Base-by-base conservation (phyloP, 1,140 invertebrate species). In the Nebria ingens region DNA sequence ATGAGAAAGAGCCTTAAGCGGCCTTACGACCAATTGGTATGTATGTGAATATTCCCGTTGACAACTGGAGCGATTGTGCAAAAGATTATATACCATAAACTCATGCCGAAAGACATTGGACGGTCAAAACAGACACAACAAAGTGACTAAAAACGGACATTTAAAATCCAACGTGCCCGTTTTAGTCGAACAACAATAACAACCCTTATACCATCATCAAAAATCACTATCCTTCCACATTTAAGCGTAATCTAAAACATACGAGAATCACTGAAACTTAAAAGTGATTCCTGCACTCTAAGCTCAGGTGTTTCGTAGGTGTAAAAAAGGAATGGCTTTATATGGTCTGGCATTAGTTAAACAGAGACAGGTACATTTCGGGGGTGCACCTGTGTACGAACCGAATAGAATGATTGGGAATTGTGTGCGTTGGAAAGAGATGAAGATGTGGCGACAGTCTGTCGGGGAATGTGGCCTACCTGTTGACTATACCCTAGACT, bases 401-500 rank as follows among this genome's bases (percentile, higher is more conserved):
- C 9, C 6, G 3, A 45, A 17, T 9, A 45, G 3, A 17, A 6
- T 12, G 3, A 45, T 45, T 12, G 9, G 3, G 15, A 12, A 45
- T 12, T 17, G 3, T 45, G 15, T 45, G 9, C 9, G 40, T 11
- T 9, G 17, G n/a, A 49, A 20, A 19, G 38, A 38, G 25, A 40
- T 23, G 9, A 19, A 20, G 13, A 15, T 45, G 23, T 55, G 53
- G 53, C 53, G 53, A 55, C 53, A 45, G 21, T 19, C 17, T 38
- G 53, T 55, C 53, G 53, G 53, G 22, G 53, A 55, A 55, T 55
- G 53, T 40, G 21, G 38, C 40, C 40, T 55, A 55, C 53, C 53
- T 55, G 53, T 9, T 55, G 21, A 55, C 49, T 4, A 4, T 19
- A 34, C 38, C 53, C 49, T 45, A 49, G 53, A 55, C 25, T 55